These are phyloP conservation scores for Baccha elongata DNA, from an alignment of 2,888 invertebrate species.

Conservation along the genomic window DNA sequence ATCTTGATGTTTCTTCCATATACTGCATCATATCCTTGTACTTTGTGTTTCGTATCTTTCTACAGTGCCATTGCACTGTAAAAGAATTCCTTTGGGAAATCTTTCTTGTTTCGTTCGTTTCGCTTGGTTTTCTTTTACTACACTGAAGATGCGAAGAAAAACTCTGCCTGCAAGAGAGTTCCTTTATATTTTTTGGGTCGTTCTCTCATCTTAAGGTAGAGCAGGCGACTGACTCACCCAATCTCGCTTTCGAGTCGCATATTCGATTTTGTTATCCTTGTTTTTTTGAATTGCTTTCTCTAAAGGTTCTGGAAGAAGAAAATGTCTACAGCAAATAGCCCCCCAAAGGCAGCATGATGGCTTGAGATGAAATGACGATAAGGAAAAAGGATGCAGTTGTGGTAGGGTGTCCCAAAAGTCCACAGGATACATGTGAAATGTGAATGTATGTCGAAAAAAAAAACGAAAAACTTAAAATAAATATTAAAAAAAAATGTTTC, in stretches of 20 bases:
- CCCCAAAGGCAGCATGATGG: conserved; percentile 49
- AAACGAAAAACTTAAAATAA: neutral
- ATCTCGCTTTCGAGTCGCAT: conserved; percentile 59
- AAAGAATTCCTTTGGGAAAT: conserved; percentile 63
- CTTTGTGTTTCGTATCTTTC: conserved; percentile 33
- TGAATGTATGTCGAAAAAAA: conserved; percentile 33
- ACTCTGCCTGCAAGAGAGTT: conserved; percentile 12
- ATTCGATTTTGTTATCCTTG: conserved; percentile 72
- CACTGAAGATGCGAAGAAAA: neutral
- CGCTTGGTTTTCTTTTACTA: conserved; percentile 10
- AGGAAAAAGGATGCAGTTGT: conserved; percentile 37
- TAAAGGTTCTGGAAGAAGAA: conserved; percentile 34
- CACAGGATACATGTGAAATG: conserved; percentile 10
- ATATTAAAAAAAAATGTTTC: conserved; percentile 45
- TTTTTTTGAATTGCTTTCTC: conserved; percentile 29
- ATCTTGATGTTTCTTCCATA: conserved; percentile 28
- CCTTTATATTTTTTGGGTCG: conserved; percentile 27
- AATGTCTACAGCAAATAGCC: conserved; percentile 44
- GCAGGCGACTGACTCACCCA: neutral
- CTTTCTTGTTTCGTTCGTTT: conserved; percentile 37
- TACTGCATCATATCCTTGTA: conserved; percentile 39
- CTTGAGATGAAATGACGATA: conserved; percentile 51
- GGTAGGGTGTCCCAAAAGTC: conserved; percentile 64
- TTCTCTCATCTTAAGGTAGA: neutral
- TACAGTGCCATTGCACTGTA: conserved; percentile 64